phyloP scores from a whole-genome alignment of 2,113 vertebrate species.

The Cheilinus undulatus region DNA sequence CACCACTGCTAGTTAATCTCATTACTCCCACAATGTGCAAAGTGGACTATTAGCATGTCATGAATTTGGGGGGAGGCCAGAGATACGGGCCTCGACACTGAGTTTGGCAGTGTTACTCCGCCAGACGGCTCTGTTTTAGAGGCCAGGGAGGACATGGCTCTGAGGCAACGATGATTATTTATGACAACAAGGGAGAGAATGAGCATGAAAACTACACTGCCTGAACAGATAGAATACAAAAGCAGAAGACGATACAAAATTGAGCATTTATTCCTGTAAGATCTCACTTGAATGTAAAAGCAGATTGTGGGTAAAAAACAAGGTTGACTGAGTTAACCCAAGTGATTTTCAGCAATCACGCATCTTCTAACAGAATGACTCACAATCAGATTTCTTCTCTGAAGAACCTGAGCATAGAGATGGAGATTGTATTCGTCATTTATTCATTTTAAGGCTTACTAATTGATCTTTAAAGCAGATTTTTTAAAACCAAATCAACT shows the following conservation, averaged over 20 bases:
- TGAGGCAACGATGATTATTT: background rate
- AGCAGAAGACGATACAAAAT: background rate
- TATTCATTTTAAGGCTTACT: no score
- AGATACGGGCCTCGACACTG: conserved; percentile 1
- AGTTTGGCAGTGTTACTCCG: conserved; percentile 7
- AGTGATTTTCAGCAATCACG: background rate
- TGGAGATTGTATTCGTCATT: no score
- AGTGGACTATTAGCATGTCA: conserved; percentile 16
- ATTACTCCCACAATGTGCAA: conserved; percentile 6
- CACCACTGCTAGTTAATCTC: background rate
- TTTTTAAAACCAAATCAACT: no score
- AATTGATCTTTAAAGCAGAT: no score
- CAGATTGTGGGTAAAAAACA: no score
- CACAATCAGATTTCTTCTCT: background rate
- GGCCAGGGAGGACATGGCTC: conserved; percentile 2
- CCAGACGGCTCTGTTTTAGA: conserved; percentile 24
- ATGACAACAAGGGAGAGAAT: background rate
- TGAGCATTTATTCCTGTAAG: background rate
- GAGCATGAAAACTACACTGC: background rate
- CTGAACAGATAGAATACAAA: background rate
- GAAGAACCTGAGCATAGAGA: no score
- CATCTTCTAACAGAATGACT: background rate
- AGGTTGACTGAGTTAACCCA: background rate
- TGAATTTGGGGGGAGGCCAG: conserved; percentile 6
- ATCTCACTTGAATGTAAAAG: no score